Evolutionary conservation across 2,797 vertebrate species (phyloP).

Genomic region (Parauchenoglanis ngamensis): DNA sequence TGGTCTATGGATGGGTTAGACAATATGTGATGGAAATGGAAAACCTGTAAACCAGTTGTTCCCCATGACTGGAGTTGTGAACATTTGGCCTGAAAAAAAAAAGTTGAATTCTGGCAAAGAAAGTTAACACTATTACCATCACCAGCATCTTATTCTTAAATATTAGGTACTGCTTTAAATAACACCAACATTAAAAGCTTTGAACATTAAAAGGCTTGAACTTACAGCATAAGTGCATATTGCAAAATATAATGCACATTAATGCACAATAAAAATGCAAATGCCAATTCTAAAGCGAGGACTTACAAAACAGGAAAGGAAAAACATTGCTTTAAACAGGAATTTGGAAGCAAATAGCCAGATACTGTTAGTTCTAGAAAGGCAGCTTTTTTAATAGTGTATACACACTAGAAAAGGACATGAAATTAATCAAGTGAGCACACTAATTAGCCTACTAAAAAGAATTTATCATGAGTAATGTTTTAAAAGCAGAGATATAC

Average conservation of each 20-base stretch:
- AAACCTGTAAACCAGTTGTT: not conserved
- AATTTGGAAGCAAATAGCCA: not conserved
- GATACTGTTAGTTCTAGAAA: not conserved
- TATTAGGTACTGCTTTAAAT: not conserved
- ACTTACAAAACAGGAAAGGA: not conserved
- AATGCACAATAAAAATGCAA: not conserved
- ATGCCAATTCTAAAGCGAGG: not conserved
- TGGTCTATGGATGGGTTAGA: not conserved
- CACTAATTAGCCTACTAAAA: not conserved
- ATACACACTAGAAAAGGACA: not conserved
- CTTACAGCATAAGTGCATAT: not conserved
- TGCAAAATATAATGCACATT: not conserved
- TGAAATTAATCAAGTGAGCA: not conserved
- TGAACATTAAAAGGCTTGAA: not conserved
- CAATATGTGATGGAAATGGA: not conserved
- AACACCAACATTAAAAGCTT: not conserved
- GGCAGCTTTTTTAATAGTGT: not conserved
- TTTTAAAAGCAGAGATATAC: constrained; percentile 1
- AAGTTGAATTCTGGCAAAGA: not conserved
- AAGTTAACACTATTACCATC: not conserved
- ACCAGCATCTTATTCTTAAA: not conserved
- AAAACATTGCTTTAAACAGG: not conserved
- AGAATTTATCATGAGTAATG: not conserved
- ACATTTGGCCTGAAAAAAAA: not conserved
- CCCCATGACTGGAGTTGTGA: not conserved